phyloP scores from a whole-genome alignment of 2,797 vertebrate species.

The Heliangelus exortis region DNA sequence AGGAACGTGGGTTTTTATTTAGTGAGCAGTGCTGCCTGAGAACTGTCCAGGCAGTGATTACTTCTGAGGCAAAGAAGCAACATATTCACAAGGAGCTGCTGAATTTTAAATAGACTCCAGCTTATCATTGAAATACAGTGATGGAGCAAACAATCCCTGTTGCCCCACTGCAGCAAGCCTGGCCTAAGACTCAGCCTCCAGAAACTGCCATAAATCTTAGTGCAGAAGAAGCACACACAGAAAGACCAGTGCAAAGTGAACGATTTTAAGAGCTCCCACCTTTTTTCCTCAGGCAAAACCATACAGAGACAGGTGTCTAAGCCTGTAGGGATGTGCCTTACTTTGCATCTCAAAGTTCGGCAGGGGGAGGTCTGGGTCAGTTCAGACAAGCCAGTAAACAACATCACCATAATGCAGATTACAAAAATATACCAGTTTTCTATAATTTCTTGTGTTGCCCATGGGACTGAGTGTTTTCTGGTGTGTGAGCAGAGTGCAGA shows the following conservation, averaged over 20 bases:
- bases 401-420: background rate
- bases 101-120: background rate
- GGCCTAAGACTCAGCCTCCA: background rate
- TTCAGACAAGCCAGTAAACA: background rate
- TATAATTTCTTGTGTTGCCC: background rate
- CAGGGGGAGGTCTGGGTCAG: background rate
- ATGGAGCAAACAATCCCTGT: background rate
- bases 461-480: background rate
- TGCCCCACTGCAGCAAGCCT: background rate
- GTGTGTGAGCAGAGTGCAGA: background rate
- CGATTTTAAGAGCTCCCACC: background rate
- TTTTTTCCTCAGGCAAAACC: background rate
- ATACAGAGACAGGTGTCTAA: background rate
- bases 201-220: background rate
- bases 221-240: accelerated
- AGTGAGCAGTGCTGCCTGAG: background rate
- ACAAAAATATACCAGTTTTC: background rate
- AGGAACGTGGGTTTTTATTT: background rate
- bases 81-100: background rate
- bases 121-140: accelerated
- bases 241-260: accelerated
- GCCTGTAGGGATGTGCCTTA: background rate
- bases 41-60: background rate
- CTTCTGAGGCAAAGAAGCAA: background rate
- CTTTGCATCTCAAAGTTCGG: background rate